phyloP scores from a whole-genome alignment of 2,797 vertebrate species.

The Scleropages formosus region DNA sequence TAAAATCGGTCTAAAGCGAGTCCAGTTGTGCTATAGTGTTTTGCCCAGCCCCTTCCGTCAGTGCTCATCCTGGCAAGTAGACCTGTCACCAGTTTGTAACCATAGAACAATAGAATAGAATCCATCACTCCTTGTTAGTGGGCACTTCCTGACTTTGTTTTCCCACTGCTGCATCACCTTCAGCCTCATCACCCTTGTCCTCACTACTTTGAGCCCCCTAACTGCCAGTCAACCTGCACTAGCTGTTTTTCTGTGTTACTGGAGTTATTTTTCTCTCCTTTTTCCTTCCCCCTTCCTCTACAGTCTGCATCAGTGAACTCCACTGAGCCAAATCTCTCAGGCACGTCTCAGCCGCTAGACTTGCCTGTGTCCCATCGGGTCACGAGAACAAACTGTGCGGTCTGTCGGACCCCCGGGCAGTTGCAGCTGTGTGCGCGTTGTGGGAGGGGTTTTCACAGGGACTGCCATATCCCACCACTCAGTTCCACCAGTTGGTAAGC shows the following conservation, averaged over 20 bases:
- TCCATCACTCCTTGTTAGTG: background rate
- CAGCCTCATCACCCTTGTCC: conserved; percentile 44
- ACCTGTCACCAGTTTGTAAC: background rate
- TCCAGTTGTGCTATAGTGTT: conserved; percentile 7
- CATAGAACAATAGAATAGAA: background rate
- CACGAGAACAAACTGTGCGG: conserved; percentile 59
- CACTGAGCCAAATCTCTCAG: too few relatives aligned
- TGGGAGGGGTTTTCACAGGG: conserved; percentile 70
- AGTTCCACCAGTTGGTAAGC: conserved; percentile 63
- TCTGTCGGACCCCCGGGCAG: conserved; percentile 65
- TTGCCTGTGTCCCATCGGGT: conserved; percentile 17
- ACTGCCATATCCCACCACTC: conserved; percentile 75
- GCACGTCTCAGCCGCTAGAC: conserved; percentile 33
- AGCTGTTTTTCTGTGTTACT: background rate
- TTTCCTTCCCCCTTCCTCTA: background rate
- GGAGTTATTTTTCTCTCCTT: background rate
- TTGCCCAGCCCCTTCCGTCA: background rate
- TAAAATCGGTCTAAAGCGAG: conserved; percentile 9
- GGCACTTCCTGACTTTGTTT: background rate
- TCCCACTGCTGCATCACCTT: background rate
- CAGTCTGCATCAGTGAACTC: conserved; percentile 22
- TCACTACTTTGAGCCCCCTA: background rate
- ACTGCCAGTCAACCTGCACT: background rate
- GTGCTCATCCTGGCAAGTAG: conserved; percentile 9
- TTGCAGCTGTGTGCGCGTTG: conserved; percentile 74